Percentiles rank a stretch among this genome's conserved stretches.
These are phyloP conservation scores for Chloroceryle amazona DNA, from an alignment of 2,797 vertebrate species.

Conservation along the genomic window DNA sequence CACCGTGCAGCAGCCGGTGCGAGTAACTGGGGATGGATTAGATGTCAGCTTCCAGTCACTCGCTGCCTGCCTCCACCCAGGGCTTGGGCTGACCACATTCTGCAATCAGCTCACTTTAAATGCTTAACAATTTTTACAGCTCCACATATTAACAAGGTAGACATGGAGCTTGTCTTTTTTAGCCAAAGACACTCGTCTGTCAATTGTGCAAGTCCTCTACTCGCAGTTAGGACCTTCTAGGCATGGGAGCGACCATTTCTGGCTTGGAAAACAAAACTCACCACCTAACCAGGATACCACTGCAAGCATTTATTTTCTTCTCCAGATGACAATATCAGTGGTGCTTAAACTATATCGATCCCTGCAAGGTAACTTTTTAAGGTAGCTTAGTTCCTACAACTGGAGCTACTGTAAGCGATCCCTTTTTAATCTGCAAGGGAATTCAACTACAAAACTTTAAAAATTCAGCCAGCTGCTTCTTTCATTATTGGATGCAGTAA, in stretches of 20 bases:
- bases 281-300: neutral
- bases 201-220: neutral
- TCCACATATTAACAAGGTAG: neutral
- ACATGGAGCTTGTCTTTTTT: neutral
- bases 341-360: neutral
- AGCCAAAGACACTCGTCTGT: neutral
- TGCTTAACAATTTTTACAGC: neutral
- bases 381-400: neutral
- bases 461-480: slow-evolving; percentile 32
- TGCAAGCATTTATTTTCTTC: neutral
- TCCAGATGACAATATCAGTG: neutral
- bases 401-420: neutral
- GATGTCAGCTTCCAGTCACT: neutral
- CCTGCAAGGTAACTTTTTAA: neutral
- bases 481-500: neutral
- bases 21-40: accelerated
- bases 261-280: neutral
- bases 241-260: neutral
- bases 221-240: neutral
- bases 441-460: neutral
- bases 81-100: neutral
- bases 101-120: neutral
- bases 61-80: neutral
- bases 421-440: neutral
- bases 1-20: accelerated